Evolutionary conservation across 2,888 invertebrate species (phyloP), one percentile per base, ranked within the genome.

Genomic region (Drosophila picticornis): DNA sequence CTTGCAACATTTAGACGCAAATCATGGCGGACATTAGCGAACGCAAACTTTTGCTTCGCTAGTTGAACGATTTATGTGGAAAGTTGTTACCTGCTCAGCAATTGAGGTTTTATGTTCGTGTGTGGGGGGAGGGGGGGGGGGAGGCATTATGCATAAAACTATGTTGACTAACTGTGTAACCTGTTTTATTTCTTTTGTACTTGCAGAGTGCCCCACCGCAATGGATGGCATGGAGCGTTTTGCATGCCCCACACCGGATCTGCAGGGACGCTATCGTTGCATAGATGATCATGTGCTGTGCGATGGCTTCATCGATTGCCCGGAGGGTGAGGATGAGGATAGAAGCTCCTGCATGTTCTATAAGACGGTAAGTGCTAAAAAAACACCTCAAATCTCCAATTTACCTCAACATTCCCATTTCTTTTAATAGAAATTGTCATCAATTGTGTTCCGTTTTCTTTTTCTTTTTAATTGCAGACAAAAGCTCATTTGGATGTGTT

Each of bases 321-420:
- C 98, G 73, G 96, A 96, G 86, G 97, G 97, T 73, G 98, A 98
- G 93, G 98, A 98, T 93, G 98, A 98, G 93, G 97, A 98, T 92
- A 95, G 98, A 91, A 97, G 97, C 93, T 96, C 97, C 90, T 98
- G 98, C 95, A 98, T 98, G 98, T 98, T 98, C 94, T 98, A 98
- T 93, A 98, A 98, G 96, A 98, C 98, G 96, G 98, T 98, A 94
- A 95, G 95, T 94, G 10, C 3, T 2, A 22, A n/a, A 4, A 4
- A 3, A 31, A 4, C 2, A 9, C 3, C 19, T 2, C 7, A 36
- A 13, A 13, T 31, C 11, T 27, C 4, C 1, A 27, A 29, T 29
- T 11, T 11, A 19, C 1, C n/a, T 51, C 11, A 29, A 29, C 11
- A 25, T 29, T 4, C 16, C 4, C 3, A 4, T 1, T n/a, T 29